Evolutionary conservation across 2,888 invertebrate genomes (phyloP), one percentile per base, ranked within the genome.

Genomic region (Eueremaeus valkanovi): DNA sequence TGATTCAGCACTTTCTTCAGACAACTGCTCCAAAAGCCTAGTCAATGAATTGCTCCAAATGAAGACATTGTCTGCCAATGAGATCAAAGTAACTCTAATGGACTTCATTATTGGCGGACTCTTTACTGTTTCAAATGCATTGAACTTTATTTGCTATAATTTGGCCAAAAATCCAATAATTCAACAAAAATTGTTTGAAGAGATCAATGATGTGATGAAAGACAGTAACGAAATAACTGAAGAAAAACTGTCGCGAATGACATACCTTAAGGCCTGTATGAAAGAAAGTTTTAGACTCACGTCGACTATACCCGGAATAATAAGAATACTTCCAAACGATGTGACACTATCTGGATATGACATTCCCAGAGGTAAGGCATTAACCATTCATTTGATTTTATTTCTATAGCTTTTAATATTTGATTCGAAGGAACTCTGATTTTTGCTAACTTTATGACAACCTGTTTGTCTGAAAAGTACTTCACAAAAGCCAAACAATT

Each of bases 121-220:
- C 61, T 80, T 80, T 72, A 81, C 80, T 1, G 80, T 80, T 74
- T 81, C 82, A 0, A 83, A 83, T 29, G 80, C 82, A 33, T 77
- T 84, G 8, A 79, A 81, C 33, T 83, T 82, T 78, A 80, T 82
- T 36, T 82, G 91, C 1, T 91, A 90, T 81, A 90, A 90, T 81
- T 81, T 92, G 55, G 88, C 90, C 0, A 83, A 86, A 24, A 86
- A 90, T 80, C 88, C 87, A 1, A 86, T 88, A 0, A 90, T 91
- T 77, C 94, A 94, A 82, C 88, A 91, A 80, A 91, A 90, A 82
- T 86, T 94, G 81, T 88, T 90, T 74, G 86, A 89, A 80, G 93
- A 94, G 82, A 27, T 81, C 0, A 63, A 31, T 18, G 42, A 63
- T 9, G 85, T 92, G 24, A 79, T 83, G 45, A 36, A 36, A 21